phyloP scores from a whole-genome alignment of 2,888 invertebrate genomes.

The Oscheius myriophilus region DNA sequence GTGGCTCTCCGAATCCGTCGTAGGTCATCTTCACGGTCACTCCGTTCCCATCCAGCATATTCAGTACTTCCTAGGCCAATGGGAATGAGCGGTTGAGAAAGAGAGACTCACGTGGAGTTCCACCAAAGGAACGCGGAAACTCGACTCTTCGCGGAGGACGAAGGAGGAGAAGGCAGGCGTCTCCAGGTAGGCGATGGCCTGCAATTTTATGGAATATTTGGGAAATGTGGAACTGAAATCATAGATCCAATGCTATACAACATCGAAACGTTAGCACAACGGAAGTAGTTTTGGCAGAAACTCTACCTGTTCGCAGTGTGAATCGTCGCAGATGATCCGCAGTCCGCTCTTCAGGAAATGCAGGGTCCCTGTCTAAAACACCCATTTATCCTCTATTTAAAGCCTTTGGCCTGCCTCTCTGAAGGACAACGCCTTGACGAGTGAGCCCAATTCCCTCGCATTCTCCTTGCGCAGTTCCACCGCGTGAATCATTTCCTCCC shows the following conservation, averaged over 20 bases:
- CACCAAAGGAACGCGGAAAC: slow-evolving; percentile 33
- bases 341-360: slow-evolving; percentile 31
- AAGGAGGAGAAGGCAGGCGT: slow-evolving; percentile 36
- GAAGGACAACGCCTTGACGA: slow-evolving; percentile 38
- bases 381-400: background rate
- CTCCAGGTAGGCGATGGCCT: slow-evolving; percentile 38
- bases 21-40: slow-evolving; percentile 36
- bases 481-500: slow-evolving; percentile 3
- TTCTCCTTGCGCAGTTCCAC: slow-evolving; percentile 43
- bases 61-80: slow-evolving; percentile 36
- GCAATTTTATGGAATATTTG: slow-evolving; percentile 3
- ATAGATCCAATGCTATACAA: background rate
- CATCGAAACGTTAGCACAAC: too few species aligned
- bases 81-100: background rate
- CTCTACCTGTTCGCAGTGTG: slow-evolving; percentile 36
- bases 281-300: too few species aligned
- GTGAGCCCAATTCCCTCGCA: slow-evolving; percentile 36
- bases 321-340: slow-evolving; percentile 43
- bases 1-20: slow-evolving; percentile 37
- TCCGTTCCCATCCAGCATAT: slow-evolving; percentile 36
- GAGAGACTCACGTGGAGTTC: slow-evolving; percentile 29
- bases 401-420: slow-evolving; percentile 32
- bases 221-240: background rate
- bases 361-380: slow-evolving; percentile 38
- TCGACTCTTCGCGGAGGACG: slow-evolving; percentile 33